phyloP scores from a whole-genome alignment of 2,888 invertebrate species.

The Nephrocerus scutellatus region DNA sequence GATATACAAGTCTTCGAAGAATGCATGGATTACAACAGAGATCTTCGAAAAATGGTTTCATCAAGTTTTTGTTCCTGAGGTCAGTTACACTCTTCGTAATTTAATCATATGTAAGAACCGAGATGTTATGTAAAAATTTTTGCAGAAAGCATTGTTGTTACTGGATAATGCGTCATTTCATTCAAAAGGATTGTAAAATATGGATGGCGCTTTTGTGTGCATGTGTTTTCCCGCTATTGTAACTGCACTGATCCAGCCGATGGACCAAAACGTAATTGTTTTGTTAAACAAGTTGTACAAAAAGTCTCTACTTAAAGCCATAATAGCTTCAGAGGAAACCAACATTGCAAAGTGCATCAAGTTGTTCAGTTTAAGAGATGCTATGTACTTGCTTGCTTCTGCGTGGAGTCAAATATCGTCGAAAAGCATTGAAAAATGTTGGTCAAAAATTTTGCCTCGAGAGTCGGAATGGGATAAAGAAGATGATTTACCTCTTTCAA shows the following conservation, averaged over 20 bases:
- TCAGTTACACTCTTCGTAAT: no score
- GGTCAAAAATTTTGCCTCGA: slow-evolving; percentile 2
- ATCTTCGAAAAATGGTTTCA: no score
- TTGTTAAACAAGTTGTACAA: slow-evolving; percentile 5
- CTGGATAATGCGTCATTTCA: no score
- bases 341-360: slow-evolving; percentile 4
- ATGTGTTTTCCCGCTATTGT: slow-evolving; percentile 3
- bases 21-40: no score
- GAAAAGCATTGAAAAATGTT: slow-evolving; percentile 6
- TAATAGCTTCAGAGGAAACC: slow-evolving; percentile 3
- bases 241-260: slow-evolving; percentile 5
- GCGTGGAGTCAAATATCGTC: slow-evolving; percentile 6
- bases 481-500: slow-evolving; percentile 7
- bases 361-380: slow-evolving; percentile 3
- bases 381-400: no score
- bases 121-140: no score
- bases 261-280: slow-evolving; percentile 2
- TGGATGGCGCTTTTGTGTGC: slow-evolving; percentile 5
- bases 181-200: slow-evolving; percentile 3
- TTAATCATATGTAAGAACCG: no score
- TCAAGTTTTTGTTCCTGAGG: no score
- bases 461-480: slow-evolving; percentile 5
- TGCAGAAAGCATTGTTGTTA: slow-evolving; percentile 3
- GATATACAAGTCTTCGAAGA: no score
- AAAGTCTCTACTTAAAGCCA: slow-evolving; percentile 3